Evolutionary conservation across 2,888 invertebrate genomes (phyloP), one percentile per base, ranked within the genome.

Genomic region (Dryobota labecula): DNA sequence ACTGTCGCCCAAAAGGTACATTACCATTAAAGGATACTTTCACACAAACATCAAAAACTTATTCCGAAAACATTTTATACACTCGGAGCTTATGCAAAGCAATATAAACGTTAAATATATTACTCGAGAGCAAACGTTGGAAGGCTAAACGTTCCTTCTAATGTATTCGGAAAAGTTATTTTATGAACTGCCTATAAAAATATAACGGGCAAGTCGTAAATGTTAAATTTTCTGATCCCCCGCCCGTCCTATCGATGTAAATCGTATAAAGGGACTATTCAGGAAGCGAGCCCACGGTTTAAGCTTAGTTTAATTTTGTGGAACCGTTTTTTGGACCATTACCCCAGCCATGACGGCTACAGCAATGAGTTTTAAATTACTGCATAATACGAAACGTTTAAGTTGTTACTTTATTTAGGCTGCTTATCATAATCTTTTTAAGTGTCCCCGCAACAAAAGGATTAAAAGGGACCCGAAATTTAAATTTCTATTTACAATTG

Each of bases 101-200:
- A 90, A 90, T 89, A 94, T 94, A 94, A 94, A 92, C 91, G 91
- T 93, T 91, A 91, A 94, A 92, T 93, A 94, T 93, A 93, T 93
- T 91, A 90, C 90, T 88, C 76, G 84, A 88, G 88, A 91, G 90
- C 90, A 91, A 92, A 90, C 92, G 92, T 89, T 86, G 86, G 84
- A 84, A 84, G 82, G 88, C 90, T 88, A 91, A 92, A 91, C 86
- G 91, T 83, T 89, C 88, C 53, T 88, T 89, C 90, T 93, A 93
- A 94, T 94, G 92, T 94, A 93, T 94, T 93, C 91, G 84, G 87
- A 85, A 91, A 94, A 94, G 93, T 94, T 93, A 92, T 93, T 95
- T 95, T 93, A 95, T 92, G 92, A 91, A 91, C 90, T 90, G 89
- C 91, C 93, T 91, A 94, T 95, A 95, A 95, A 95, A 95, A 94